Percentiles rank a stretch among this genome's conserved stretches.
These are phyloP conservation scores for Sebastes wilsoni DNA, from an alignment of 2,797 vertebrate species.

Conservation along the genomic window DNA sequence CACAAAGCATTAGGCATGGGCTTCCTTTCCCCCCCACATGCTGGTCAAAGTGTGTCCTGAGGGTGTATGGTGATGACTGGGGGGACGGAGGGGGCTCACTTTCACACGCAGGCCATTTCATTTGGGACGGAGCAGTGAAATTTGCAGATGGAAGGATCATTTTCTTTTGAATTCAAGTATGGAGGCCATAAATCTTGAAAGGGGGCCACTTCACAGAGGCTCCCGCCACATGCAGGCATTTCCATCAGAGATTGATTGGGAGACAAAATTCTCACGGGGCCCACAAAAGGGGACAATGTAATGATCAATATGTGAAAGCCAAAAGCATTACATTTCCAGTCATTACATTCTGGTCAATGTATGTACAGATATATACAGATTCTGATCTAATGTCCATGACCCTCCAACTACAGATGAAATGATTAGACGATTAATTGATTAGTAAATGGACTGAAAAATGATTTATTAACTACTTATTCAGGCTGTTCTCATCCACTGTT, in stretches of 20 bases:
- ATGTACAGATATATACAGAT: neutral
- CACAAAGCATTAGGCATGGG: slow-evolving; percentile 54
- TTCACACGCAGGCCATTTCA: slow-evolving; percentile 63
- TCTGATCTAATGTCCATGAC: neutral
- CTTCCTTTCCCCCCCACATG: neutral
- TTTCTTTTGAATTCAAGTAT: slow-evolving; percentile 59
- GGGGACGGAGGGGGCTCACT: slow-evolving; percentile 29
- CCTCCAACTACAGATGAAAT: neutral
- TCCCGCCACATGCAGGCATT: slow-evolving; percentile 36
- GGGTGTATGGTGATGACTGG: slow-evolving; percentile 56
- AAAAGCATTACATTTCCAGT: neutral
- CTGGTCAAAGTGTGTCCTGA: slow-evolving; percentile 70
- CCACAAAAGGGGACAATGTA: slow-evolving; percentile 11
- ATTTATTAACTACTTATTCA: neutral
- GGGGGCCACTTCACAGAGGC: slow-evolving; percentile 30
- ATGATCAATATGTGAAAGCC: slow-evolving; percentile 35
- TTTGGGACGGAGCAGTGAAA: slow-evolving; percentile 54
- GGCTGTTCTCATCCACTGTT: neutral
- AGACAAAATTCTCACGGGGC: slow-evolving; percentile 39
- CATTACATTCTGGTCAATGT: neutral
- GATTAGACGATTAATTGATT: neutral
- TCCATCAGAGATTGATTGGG: slow-evolving; percentile 55
- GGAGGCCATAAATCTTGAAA: slow-evolving; percentile 57
- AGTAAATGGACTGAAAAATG: neutral
- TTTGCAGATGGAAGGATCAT: slow-evolving; percentile 60